Evolutionary conservation across 53 echinoderm and acorn worm genomes (phyloP).

Genomic region (Stichopus horrens): DNA sequence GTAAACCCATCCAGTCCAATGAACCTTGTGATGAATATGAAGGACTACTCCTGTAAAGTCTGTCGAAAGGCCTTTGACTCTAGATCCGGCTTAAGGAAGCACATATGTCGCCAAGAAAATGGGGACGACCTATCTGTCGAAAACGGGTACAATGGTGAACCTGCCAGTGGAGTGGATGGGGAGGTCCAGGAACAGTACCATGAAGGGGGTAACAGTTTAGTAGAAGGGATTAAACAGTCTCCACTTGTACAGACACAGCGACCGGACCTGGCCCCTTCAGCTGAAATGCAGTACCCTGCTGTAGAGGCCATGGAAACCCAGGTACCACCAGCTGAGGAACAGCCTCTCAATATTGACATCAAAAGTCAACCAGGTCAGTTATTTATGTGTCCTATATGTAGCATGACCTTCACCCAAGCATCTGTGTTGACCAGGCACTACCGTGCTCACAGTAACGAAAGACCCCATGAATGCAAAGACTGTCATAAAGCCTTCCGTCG

Average conservation of each 20-base stretch:
- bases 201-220: background rate
- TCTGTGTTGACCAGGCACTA: constrained; percentile 91
- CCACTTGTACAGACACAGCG: constrained; percentile 21
- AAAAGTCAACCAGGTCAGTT: constrained; percentile 41
- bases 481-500: constrained; percentile 94
- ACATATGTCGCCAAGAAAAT: constrained; percentile 69
- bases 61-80: constrained; percentile 83
- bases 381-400: constrained; percentile 78
- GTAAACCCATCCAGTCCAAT: constrained; percentile 69
- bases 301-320: constrained; percentile 27
- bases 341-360: constrained; percentile 24
- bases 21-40: constrained; percentile 55
- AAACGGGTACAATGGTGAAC: constrained; percentile 11
- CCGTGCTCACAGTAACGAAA: constrained; percentile 90
- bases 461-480: constrained; percentile 91
- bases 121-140: constrained; percentile 48
- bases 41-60: constrained; percentile 90
- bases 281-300: constrained; percentile 33
- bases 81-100: constrained; percentile 88
- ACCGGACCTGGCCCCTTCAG: background rate
- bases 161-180: background rate
- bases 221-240: constrained; percentile 23
- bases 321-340: background rate
- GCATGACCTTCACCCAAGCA: constrained; percentile 90
- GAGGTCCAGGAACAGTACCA: background rate